Evolutionary conservation across 1,140 invertebrate species (phyloP).

Genomic region (Bombus sylvicola): DNA sequence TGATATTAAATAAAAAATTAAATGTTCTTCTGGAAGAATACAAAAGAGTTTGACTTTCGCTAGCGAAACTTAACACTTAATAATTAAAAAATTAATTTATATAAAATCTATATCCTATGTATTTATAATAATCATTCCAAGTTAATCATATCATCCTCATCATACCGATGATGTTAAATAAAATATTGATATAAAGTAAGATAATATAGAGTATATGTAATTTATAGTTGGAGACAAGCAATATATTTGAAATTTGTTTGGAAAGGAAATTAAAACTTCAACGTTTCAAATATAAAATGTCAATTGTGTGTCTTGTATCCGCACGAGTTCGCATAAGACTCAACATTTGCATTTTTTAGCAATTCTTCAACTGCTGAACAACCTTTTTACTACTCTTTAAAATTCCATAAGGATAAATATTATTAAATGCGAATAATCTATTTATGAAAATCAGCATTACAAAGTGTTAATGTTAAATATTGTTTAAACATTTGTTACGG

Average conservation of each 20-base stretch:
- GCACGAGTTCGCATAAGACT: not conserved
- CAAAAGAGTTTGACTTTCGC: conserved; percentile 2
- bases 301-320: not conserved
- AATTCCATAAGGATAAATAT: not conserved
- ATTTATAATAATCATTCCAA: conserved; percentile 42
- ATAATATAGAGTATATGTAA: not conserved
- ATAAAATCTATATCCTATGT: not conserved
- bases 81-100: conserved; percentile 27
- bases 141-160: conserved; percentile 7
- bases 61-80: conserved; percentile 11
- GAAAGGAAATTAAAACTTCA: not conserved
- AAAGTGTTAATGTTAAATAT: not conserved
- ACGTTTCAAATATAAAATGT: not conserved
- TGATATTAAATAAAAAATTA: not conserved
- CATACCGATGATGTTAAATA: not conserved
- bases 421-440: not conserved
- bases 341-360: not conserved
- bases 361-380: not conserved
- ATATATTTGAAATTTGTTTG: not conserved
- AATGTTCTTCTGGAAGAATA: not conserved
- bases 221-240: not conserved
- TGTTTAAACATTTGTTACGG: not conserved
- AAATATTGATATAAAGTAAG: not conserved
- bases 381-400: not conserved
- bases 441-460: not conserved